Evolutionary conservation across 2,113 vertebrate species (phyloP).

Genomic region (Tenrec ecaudatus): DNA sequence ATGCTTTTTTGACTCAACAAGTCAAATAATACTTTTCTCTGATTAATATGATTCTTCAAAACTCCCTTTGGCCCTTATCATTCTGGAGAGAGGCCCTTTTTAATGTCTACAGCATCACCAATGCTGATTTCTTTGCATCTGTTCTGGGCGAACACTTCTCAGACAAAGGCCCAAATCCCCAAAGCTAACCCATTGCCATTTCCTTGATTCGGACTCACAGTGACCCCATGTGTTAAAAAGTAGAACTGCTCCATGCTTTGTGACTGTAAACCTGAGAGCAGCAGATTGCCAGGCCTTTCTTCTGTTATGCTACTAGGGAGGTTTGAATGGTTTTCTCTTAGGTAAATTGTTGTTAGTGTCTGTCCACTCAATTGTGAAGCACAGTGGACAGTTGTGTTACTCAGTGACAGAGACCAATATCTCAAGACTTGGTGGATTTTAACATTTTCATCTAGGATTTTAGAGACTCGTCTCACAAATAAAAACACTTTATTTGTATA

Average conservation of each 20-base stretch:
- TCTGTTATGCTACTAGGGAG: neutral
- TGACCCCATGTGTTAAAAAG: neutral
- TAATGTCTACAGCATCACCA: neutral
- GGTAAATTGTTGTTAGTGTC: neutral
- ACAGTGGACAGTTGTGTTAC: neutral
- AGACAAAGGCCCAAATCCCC: neutral
- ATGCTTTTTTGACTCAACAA: slow-evolving; percentile 30
- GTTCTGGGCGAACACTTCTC: neutral
- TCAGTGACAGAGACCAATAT: neutral
- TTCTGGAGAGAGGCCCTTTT: neutral
- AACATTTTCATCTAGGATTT: slow-evolving; percentile 7
- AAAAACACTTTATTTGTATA: slow-evolving; percentile 42
- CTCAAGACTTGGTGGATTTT: neutral
- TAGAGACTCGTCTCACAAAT: slow-evolving; percentile 18
- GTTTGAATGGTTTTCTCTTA: neutral
- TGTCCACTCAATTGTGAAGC: neutral
- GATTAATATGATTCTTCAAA: neutral
- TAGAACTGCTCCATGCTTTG: neutral
- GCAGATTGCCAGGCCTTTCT: neutral
- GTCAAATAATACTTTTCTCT: neutral
- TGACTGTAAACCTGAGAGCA: neutral
- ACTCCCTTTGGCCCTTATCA: neutral
- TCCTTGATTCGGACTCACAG: neutral
- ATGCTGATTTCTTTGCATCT: neutral
- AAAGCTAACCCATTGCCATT: neutral